Conservation (phyloP, 2,113 vertebrate genomes). For the Cyanistes caeruleus region DNA sequence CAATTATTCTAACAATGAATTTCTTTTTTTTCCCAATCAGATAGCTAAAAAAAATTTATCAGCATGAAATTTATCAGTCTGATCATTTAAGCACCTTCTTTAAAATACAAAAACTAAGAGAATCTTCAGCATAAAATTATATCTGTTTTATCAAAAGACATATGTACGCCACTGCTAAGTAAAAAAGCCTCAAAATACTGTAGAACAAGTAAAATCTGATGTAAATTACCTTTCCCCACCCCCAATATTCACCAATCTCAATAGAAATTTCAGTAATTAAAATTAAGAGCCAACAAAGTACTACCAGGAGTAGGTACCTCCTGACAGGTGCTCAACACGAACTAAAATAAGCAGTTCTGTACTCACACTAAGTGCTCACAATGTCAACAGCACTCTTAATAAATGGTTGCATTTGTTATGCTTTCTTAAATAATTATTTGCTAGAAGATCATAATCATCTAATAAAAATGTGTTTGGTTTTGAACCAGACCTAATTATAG, state of each 20-base stretch:
- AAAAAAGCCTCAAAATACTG: not conserved
- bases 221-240: not conserved
- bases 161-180: not conserved
- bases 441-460: not conserved
- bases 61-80: not conserved
- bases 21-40: not conserved
- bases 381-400: not conserved
- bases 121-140: not conserved
- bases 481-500: not conserved
- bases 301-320: not conserved
- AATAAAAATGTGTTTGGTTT: constrained; percentile 28
- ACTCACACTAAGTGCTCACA: not conserved
- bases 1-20: not conserved
- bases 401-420: not conserved
- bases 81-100: not conserved
- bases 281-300: not conserved
- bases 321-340: not conserved
- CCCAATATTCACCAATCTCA: not conserved
- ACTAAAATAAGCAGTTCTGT: not conserved
- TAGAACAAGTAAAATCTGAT: not conserved
- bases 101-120: not conserved
- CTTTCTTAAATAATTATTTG: not conserved
- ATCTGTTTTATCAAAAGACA: not conserved
- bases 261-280: not conserved
- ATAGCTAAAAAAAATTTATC: constrained; percentile 3